Base-by-base conservation (phyloP, 2,888 invertebrate genomes). In the Athripsodes cinereus region DNA sequence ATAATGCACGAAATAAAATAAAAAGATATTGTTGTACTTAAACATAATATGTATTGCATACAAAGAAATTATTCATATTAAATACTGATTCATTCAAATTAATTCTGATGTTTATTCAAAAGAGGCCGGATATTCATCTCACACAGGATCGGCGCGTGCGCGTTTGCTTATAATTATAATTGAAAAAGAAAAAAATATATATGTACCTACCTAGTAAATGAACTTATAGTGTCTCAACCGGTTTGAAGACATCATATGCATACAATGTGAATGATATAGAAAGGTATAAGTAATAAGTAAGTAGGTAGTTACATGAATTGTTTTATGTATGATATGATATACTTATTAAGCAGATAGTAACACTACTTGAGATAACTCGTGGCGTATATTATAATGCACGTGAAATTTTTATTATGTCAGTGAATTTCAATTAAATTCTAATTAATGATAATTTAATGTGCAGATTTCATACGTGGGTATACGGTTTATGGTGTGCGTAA, bases 141-240 rank as follows among this genome's bases (percentile, higher is more conserved):
- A 40, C 16, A 40, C 58, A 53, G 50, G 62, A 62, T 59, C 59
- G 62, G 62, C 62, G 60, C 62, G 62, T 62, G 62, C 62, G 60
- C 62, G 57, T 60, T 62, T 58, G 60, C 60, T 60, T 62, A 62
- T 62, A 59, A n/a, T n/a, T n/a, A 62, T 62, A 60, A 62, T 62
- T 62, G 60, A 57, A 60, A 53, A 40, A 58, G 19, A n/a, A 52
- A 59, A n/a, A 35, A 60, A 57, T 40, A 40, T 11, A n/a, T 40
- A 40, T 40, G 40, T 40, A 31, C 8, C 8, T 31, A 31, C 11
- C 8, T 31, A 40, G 40, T 40, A 40, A 40, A 40, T 40, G 40
- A 40, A 40, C 13, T 40, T 40, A 56, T 59, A 59, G 49, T 53
- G 53, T 56, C 40, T 44, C 35, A 49, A 59, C 59, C 59, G 59